Evolutionary conservation across 2,113 vertebrate species (phyloP).

Genomic region (Boulengeromyrus knoepffleri): DNA sequence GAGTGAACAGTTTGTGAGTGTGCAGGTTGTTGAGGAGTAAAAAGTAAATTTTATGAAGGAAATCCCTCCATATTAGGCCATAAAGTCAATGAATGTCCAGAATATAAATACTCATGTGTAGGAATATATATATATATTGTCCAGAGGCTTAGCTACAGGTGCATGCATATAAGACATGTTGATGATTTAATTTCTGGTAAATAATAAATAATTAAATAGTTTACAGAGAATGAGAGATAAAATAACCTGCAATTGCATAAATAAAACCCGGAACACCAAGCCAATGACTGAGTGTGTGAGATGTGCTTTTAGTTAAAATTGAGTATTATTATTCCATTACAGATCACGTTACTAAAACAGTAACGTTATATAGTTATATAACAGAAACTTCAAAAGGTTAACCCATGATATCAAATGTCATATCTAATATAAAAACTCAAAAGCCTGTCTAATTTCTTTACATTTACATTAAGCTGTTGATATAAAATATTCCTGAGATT

Average conservation of each 20-base stretch:
- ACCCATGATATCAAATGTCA: background rate
- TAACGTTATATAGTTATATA: background rate
- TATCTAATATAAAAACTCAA: background rate
- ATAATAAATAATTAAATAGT: background rate
- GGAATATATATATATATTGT: too few species aligned
- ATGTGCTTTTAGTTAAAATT: background rate
- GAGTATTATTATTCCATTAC: background rate
- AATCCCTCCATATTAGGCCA: background rate
- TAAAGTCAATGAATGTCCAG: background rate
- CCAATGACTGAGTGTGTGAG: background rate
- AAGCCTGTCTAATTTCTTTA: background rate
- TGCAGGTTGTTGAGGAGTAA: background rate
- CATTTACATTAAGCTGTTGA: background rate
- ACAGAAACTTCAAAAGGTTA: background rate
- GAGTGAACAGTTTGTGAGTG: background rate
- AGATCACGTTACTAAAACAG: background rate
- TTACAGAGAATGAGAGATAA: background rate
- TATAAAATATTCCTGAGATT: background rate
- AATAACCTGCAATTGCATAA: background rate
- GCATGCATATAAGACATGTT: background rate
- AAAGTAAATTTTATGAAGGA: background rate
- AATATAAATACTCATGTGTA: background rate
- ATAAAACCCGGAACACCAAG: background rate
- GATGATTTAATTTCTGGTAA: background rate
- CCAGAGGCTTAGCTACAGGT: background rate